Evolutionary conservation across 2,113 vertebrate species (phyloP), one percentile per base, ranked within the genome.

Genomic region (Calypte anna): DNA sequence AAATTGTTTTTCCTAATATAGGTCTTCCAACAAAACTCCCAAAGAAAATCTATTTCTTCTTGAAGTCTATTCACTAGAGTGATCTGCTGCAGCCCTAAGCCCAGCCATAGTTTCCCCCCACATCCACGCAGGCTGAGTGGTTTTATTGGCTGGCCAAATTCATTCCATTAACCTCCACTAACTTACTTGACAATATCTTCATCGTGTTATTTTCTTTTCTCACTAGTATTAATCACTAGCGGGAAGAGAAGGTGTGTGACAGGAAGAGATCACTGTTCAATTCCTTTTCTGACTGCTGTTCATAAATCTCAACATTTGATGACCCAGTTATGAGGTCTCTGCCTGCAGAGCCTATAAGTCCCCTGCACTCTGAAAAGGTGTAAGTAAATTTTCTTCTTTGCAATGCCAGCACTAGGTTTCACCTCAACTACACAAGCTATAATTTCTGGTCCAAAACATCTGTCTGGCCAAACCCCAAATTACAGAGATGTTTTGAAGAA

Each of bases 251-350:
- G 18, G 14, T 63, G 57, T 82, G 28, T 30, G n/a, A 62, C 30
- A 7, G 80, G 22, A 69, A 83, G 17, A 89, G 28, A 70, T 24
- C 40, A 67, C 51, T 64, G 70, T 50, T 64, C 5, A 69, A 6
- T 50, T 80, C 3, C 46, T 67, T 43, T 69, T 78, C 50, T 79
- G 68, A 58, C 48, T 87, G 44, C 30, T 40, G 16, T 22, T 79
- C 68, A 69, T 76, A 82, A 84, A 85, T 62, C 36, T 85, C 54
- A 85, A 63, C 12, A 22, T 64, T 92, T 72, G 51, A n/a, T 68
- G 33, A 64, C 21, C 10, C 18, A 51, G 1, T 67, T 78, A 57
- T 19, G 28, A 7, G 33, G 25, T 54, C 3, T 43, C 70, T 83
- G 13, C 24, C 30, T 88, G 23, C 72, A 51, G 25, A 84, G 24